These are phyloP conservation scores for Thalassophryne amazonica DNA, from an alignment of 2,797 vertebrate species.

Conservation along the genomic window DNA sequence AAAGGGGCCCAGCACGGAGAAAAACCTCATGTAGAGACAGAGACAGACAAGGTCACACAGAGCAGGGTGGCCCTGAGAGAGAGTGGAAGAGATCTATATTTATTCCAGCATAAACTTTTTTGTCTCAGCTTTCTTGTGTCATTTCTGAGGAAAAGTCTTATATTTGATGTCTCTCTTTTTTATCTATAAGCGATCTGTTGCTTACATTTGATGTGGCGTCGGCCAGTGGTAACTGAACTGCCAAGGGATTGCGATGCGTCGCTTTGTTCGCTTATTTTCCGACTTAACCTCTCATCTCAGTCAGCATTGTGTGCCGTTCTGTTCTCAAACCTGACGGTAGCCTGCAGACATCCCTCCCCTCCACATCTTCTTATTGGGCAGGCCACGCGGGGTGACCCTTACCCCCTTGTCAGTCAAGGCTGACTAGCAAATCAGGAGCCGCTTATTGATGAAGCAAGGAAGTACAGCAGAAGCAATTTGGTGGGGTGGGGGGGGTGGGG, in stretches of 20 bases:
- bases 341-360: constrained; percentile 57
- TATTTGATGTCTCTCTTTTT: neutral
- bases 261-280: constrained; percentile 5
- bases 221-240: constrained; percentile 2
- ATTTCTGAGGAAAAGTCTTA: constrained; percentile 1
- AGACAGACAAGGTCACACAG: constrained; percentile 80
- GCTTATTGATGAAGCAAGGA: constrained; percentile 40
- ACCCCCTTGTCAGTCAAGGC: constrained; percentile 58
- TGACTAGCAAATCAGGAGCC: constrained; percentile 51
- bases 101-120: constrained; percentile 61
- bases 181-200: constrained; percentile 3
- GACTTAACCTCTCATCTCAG: constrained; percentile 26
- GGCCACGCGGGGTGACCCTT: constrained; percentile 48
- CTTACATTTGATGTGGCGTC: neutral
- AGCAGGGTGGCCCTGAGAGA: constrained; percentile 75
- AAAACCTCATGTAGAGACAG: constrained; percentile 68
- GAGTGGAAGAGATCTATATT: constrained; percentile 35
- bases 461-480: constrained; percentile 51
- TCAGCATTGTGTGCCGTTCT: constrained; percentile 45
- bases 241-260: neutral
- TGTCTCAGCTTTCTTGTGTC: constrained; percentile 16
- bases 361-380: constrained; percentile 64
- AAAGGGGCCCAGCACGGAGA: constrained; percentile 70
- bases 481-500: no score
- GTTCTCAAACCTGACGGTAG: constrained; percentile 52